Evolutionary conservation across 2,113 vertebrate genomes (phyloP).

Genomic region (Vombatus ursinus): DNA sequence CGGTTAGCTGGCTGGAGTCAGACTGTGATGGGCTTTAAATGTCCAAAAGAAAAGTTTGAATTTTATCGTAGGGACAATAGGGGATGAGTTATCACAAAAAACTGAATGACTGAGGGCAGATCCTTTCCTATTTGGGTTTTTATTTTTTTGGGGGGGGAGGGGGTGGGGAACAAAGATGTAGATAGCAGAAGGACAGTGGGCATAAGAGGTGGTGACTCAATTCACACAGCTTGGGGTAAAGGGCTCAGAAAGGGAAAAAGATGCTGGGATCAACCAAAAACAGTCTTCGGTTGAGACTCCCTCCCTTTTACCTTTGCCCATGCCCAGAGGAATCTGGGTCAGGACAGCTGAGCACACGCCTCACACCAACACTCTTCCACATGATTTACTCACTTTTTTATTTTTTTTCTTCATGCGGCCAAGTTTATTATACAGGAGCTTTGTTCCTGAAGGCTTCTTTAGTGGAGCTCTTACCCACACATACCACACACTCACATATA

Average conservation of each 20-base stretch:
- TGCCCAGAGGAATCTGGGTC: conserved; percentile 74
- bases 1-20: not conserved
- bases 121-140: not conserved
- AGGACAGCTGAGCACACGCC: conserved; percentile 67
- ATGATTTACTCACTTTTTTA: conserved; percentile 66
- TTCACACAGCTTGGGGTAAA: not conserved
- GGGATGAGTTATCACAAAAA: not conserved
- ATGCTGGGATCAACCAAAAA: conserved; percentile 67
- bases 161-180: not conserved
- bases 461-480: not conserved
- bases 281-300: conserved; percentile 61
- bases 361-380: conserved; percentile 62
- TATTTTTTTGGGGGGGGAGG: no score
- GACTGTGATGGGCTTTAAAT: not conserved
- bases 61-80: not conserved
- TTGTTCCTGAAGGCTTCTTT: conserved; percentile 46
- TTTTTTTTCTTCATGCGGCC: conserved; percentile 27
- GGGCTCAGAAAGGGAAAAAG: conserved; percentile 29
- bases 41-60: not conserved
- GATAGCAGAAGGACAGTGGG: not conserved
- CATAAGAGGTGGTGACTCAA: not conserved
- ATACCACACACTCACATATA: no score
- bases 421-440: conserved; percentile 32
- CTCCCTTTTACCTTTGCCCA: conserved; percentile 64
- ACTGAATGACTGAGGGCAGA: not conserved